Evolutionary conservation across 2,797 vertebrate species (phyloP).

Genomic region (Sarcophilus harrisii): DNA sequence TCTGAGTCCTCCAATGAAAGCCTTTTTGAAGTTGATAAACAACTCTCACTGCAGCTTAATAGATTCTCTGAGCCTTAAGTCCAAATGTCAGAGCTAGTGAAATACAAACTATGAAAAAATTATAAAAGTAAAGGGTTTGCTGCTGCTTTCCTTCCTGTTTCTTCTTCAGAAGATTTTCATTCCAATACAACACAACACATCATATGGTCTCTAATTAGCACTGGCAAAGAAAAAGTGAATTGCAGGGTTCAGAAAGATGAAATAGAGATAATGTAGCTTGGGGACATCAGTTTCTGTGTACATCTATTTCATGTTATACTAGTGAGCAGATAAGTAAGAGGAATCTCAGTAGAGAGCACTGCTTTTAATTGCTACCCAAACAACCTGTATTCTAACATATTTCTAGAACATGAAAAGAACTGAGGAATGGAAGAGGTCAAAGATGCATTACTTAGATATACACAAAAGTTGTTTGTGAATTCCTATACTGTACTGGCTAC

Average conservation of each 20-base stretch:
- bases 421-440: conserved; percentile 60
- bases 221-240: conserved; percentile 73
- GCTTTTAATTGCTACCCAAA: conserved; percentile 64
- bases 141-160: conserved; percentile 71
- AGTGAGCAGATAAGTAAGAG: conserved; percentile 31
- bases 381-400: conserved; percentile 64
- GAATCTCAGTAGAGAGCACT: conserved; percentile 43
- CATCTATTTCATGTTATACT: conserved; percentile 51
- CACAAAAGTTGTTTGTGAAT: conserved; percentile 79
- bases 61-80: conserved; percentile 67
- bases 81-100: conserved; percentile 55
- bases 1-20: conserved; percentile 65
- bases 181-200: conserved; percentile 73
- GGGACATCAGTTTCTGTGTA: conserved; percentile 33
- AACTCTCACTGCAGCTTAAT: conserved; percentile 40
- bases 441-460: conserved; percentile 78
- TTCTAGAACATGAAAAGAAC: conserved; percentile 71
- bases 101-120: conserved; percentile 48
- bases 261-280: conserved; percentile 62
- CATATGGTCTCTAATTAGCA: conserved; percentile 78
- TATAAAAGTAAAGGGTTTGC: conserved; percentile 73
- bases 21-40: conserved; percentile 72
- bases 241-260: conserved; percentile 64
- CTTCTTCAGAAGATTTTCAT: conserved; percentile 76
- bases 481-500: conserved; percentile 66